phyloP scores from a whole-genome alignment of 1,140 invertebrate species.

The Scylla paramamosain region DNA sequence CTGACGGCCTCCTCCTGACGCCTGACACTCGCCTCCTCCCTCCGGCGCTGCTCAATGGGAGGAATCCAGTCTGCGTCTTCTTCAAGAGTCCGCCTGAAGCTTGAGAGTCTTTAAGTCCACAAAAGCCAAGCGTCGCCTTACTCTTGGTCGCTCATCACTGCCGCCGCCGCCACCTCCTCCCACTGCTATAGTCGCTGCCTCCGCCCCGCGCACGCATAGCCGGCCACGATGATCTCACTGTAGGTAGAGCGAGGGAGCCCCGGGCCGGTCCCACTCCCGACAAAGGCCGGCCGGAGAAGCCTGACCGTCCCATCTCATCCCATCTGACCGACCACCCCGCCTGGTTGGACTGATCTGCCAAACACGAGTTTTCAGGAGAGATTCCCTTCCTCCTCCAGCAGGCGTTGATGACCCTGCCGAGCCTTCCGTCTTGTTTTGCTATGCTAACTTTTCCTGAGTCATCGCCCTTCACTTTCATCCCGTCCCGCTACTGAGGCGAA shows the following conservation, averaged over 20 bases:
- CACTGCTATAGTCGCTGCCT: not conserved
- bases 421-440: not conserved
- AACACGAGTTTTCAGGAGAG: conserved; percentile 21
- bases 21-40: not conserved
- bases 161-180: not conserved
- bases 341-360: conserved; percentile 9
- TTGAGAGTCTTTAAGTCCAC: not conserved
- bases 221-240: conserved; percentile 52
- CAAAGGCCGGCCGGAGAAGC: not conserved
- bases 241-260: conserved; percentile 49
- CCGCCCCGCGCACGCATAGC: not conserved
- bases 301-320: not conserved
- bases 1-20: not conserved
- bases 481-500: not conserved
- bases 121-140: not conserved
- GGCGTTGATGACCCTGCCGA: not conserved
- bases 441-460: not conserved
- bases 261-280: not conserved
- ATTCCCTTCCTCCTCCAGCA: not conserved
- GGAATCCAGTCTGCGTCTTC: not conserved
- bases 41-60: not conserved
- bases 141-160: conserved; percentile 10
- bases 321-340: not conserved
- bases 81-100: not conserved
- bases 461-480: not conserved